Conservation (phyloP, 1,140 invertebrate genomes). For the Caenorhabditis remanei region DNA sequence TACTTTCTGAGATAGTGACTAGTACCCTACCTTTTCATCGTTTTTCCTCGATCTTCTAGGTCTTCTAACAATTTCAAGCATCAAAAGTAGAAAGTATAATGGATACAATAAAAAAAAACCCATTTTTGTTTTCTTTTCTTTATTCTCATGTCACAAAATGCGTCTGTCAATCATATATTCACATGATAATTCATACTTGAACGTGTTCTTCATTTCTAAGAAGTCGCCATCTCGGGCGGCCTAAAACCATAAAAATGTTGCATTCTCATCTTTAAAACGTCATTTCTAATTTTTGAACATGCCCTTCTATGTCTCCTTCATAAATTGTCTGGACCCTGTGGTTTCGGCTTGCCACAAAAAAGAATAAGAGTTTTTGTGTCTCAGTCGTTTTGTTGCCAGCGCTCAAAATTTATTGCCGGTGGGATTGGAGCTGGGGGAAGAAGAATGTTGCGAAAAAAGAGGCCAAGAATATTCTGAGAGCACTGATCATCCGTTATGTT, state of each 20-base stretch:
- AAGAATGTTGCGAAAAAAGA: conserved; percentile 12
- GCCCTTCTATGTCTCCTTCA: neutral
- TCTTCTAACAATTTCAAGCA: neutral
- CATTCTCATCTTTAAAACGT: neutral
- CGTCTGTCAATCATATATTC: conserved; percentile 42
- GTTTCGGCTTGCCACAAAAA: neutral
- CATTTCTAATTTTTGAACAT: conserved; percentile 37
- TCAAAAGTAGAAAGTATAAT: neutral
- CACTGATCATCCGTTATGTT: conserved; percentile 45
- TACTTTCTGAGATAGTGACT: too few species aligned
- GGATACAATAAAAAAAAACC: neutral
- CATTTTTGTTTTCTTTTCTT: conserved; percentile 6
- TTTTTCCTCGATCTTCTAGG: neutral
- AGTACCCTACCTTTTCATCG: neutral
- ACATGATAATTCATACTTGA: conserved; percentile 53
- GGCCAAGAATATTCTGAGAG: conserved; percentile 7
- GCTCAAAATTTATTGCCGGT: conserved; percentile 46
- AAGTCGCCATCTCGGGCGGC: too few species aligned
- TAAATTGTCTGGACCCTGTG: neutral
- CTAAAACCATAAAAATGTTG: too few species aligned
- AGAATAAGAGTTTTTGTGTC: neutral
- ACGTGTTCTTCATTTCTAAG: neutral
- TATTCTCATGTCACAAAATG: neutral
- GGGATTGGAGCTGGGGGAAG: conserved; percentile 11
- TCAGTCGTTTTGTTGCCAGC: neutral